Conservation (phyloP, 2,797 vertebrate species). For the Ciconia nigra region DNA sequence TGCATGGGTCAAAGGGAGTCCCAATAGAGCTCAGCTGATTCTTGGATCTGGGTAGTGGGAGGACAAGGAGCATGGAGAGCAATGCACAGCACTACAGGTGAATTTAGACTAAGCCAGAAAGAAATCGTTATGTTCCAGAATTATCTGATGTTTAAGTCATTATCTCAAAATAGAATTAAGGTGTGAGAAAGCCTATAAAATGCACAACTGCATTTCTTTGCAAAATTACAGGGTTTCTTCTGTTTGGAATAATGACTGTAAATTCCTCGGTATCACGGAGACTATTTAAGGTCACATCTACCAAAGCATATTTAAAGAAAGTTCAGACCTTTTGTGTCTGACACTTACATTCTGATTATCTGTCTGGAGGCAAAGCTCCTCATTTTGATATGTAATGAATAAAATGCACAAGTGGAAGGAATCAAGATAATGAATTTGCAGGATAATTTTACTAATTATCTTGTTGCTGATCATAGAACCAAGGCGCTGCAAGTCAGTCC, state of each 20-base stretch:
- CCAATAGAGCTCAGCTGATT: neutral
- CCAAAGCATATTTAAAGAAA: neutral
- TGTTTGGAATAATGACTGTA: neutral
- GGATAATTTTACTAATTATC: conserved; percentile 73
- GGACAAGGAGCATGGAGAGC: neutral
- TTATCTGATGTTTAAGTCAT: neutral
- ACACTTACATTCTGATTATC: conserved; percentile 50
- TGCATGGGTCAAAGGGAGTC: neutral
- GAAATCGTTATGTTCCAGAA: neutral
- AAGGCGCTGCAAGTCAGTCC: conserved; percentile 50
- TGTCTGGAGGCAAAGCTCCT: conserved; percentile 52
- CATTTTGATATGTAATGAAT: conserved; percentile 65
- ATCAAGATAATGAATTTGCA: conserved; percentile 70
- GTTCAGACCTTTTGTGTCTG: conserved; percentile 29
- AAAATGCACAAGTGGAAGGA: conserved; percentile 67
- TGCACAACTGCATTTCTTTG: neutral
- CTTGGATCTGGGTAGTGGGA: neutral
- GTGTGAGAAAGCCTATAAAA: neutral
- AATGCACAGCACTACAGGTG: neutral
- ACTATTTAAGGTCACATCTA: conserved; percentile 24
- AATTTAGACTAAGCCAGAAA: neutral
- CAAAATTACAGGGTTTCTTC: neutral
- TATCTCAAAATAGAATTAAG: neutral
- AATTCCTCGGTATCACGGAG: neutral
- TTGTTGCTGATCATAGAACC: conserved; percentile 55